These are phyloP conservation scores for Entosphenus tridentatus DNA, from an alignment of 2,113 vertebrate genomes.

Conservation along the genomic window DNA sequence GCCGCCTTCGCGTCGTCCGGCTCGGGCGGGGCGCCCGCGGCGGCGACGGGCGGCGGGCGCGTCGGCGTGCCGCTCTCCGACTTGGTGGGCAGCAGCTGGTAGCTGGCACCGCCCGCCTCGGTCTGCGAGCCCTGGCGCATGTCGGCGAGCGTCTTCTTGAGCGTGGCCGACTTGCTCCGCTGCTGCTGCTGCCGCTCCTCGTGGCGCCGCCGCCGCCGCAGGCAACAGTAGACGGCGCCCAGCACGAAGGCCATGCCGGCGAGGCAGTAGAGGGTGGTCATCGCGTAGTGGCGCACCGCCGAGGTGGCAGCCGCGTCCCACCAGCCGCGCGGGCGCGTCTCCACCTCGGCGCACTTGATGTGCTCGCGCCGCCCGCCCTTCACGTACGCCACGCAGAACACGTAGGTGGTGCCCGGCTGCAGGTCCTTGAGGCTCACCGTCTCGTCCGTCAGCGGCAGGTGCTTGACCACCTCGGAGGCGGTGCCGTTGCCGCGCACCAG, in stretches of 20 bases:
- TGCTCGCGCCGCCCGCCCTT: slow-evolving; percentile 75
- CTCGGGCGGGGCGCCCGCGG: slow-evolving; percentile 67
- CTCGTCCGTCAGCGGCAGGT: slow-evolving; percentile 62
- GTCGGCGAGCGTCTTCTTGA: slow-evolving; percentile 92
- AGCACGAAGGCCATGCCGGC: slow-evolving; percentile 94
- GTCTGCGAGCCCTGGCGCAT: slow-evolving; percentile 89
- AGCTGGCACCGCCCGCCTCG: slow-evolving; percentile 38
- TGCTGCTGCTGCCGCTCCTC: slow-evolving; percentile 92
- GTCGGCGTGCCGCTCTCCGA: slow-evolving; percentile 53
- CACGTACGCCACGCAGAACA: slow-evolving; percentile 66
- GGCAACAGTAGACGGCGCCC: slow-evolving; percentile 78
- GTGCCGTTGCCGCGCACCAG: slow-evolving; percentile 63
- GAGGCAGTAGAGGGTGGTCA: slow-evolving; percentile 89
- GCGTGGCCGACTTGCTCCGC: slow-evolving; percentile 71
- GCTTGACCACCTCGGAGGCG: slow-evolving; percentile 41
- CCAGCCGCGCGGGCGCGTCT: slow-evolving; percentile 39
- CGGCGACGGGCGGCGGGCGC: slow-evolving; percentile 29
- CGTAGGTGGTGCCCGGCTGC: slow-evolving; percentile 68
- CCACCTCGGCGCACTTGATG: slow-evolving; percentile 72
- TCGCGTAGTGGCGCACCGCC: slow-evolving; percentile 89
- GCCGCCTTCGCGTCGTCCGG: slow-evolving; percentile 49
- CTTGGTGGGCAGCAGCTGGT: slow-evolving; percentile 42
- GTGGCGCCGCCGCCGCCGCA: slow-evolving; percentile 53
- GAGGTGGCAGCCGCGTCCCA: slow-evolving; percentile 43
- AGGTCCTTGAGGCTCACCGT: slow-evolving; percentile 44